phyloP scores from a whole-genome alignment of 2,888 invertebrate genomes.

The Phlogophora meticulosa region DNA sequence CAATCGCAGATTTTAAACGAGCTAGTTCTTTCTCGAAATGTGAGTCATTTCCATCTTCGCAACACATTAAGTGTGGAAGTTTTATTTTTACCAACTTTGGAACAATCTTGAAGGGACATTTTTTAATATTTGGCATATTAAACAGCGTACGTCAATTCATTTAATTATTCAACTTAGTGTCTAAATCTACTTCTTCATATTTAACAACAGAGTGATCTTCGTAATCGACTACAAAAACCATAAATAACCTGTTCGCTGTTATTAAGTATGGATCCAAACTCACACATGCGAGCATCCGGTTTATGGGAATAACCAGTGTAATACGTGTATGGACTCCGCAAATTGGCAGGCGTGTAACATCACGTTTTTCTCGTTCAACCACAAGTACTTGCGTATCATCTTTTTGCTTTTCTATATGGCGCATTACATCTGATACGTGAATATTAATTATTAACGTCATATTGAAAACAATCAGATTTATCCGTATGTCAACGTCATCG shows the following conservation, averaged over 20 bases:
- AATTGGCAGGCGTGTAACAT: conserved; percentile 75
- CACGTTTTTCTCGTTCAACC: conserved; percentile 64
- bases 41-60: too few species aligned
- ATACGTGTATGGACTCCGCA: conserved; percentile 78
- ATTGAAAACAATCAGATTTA: conserved; percentile 54
- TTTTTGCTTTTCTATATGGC: conserved; percentile 34
- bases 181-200: conserved; percentile 58
- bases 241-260: conserved; percentile 65
- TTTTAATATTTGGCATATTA: too few species aligned
- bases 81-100: not conserved
- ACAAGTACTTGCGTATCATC: conserved; percentile 31
- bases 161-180: conserved; percentile 31
- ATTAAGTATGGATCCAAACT: conserved; percentile 70
- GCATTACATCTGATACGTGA: conserved; percentile 30
- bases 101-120: not conserved
- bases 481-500: conserved; percentile 75
- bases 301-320: conserved; percentile 84
- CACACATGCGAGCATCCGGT: conserved; percentile 77
- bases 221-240: conserved; percentile 71
- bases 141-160: conserved; percentile 14
- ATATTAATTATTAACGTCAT: conserved; percentile 52
- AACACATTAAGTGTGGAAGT: not conserved
- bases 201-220: conserved; percentile 70
- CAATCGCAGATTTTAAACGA: too few species aligned
- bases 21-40: too few species aligned